Base-by-base conservation (phyloP, 2,888 invertebrate species). In the Hirtodrosophila confusa region DNA sequence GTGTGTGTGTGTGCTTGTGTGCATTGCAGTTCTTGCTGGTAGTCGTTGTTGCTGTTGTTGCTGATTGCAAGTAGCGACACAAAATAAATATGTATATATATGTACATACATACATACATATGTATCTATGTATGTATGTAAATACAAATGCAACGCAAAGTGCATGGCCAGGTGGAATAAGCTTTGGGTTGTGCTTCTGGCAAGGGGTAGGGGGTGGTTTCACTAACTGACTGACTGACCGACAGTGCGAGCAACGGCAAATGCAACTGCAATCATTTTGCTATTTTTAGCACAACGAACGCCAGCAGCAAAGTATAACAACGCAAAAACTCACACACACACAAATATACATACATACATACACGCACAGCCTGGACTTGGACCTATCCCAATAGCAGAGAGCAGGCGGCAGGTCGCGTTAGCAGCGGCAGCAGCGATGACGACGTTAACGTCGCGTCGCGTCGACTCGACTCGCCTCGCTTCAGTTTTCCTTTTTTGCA, bases 321-420 rank as follows among this genome's bases (percentile, higher is more conserved):
- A 51, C 37, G 5, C 44, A 53, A 24, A 48, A 17, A 17, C 17
- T 17, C 17, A 17, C 17, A 43, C 36, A 41, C 44, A 58, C 44
- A 29, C 45, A 47, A n/a, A n/a, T n/a, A n/a, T 36, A 51, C 23
- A 29, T 27, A 27, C 36, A 54, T n/a, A 31, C 37, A 70, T 37
- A 40, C 27, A 40, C 11, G 47, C 36, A 50, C 12, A 37, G 80
- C 75, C 78, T 75, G 84, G 79, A 80, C 80, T 77, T 80, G 75
- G 84, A 80, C 86, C 80, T 80, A 85, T 76, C 80, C 86, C 80
- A 80, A 80, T 57, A 76, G 63, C 68, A 23, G 50, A 53, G 55
- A 48, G 66, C 71, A 64, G 66, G 75, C 76, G 80, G 76, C 76
- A 80, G 80, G 80, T 85, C 74, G 83, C 49, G 64, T 60, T 48